Evolutionary conservation across 2,797 vertebrate genomes (phyloP).

Genomic region (Microcaecilia unicolor): DNA sequence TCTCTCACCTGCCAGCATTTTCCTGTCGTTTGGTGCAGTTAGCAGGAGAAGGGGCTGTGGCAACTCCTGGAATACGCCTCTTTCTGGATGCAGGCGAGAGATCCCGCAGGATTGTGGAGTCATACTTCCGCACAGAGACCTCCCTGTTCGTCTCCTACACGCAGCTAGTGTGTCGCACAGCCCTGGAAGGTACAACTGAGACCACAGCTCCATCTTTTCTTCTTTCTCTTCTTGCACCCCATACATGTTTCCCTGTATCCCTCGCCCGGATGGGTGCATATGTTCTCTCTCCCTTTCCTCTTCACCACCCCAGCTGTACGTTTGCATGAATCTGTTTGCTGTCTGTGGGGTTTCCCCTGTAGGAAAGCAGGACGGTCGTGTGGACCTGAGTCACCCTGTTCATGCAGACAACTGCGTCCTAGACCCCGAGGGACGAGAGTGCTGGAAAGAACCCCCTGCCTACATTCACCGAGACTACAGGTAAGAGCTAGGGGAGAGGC

Average conservation of each 20-base stretch:
- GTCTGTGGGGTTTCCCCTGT: background rate
- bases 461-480: constrained; percentile 91
- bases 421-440: constrained; percentile 83
- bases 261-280: no score
- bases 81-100: constrained; percentile 81
- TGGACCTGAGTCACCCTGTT: constrained; percentile 90
- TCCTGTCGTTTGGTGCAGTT: constrained; percentile 54
- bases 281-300: background rate
- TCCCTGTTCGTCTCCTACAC: constrained; percentile 79
- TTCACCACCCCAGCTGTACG: no score
- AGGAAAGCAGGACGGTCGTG: constrained; percentile 82
- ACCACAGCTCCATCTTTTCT: background rate
- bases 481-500: constrained; percentile 35
- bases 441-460: constrained; percentile 88
- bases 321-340: no score
- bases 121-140: constrained; percentile 81
- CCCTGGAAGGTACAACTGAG: constrained; percentile 79
- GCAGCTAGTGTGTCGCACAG: constrained; percentile 87
- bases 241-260: background rate
- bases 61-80: constrained; percentile 64
- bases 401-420: constrained; percentile 95
- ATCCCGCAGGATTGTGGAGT: constrained; percentile 64
- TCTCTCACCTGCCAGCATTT: no score
- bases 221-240: background rate
- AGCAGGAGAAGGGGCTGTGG: constrained; percentile 70